Percentiles rank a stretch among this genome's conserved stretches.
phyloP scores from a whole-genome alignment of 2,888 invertebrate species.

The Dioctria rufipes region DNA sequence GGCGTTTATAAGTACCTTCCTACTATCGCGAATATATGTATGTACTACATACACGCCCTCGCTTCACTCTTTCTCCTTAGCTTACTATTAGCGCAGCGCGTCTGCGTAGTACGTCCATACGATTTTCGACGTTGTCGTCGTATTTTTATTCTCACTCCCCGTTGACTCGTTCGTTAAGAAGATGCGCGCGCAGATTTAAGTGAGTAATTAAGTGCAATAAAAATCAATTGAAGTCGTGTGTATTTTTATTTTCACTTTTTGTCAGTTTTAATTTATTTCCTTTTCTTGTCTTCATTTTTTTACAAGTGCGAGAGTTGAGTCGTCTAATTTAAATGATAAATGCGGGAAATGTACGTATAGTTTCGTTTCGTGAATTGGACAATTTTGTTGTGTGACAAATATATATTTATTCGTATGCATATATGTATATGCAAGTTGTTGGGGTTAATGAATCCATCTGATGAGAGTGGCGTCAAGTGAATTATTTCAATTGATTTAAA shows the following conservation, averaged over 20 bases:
- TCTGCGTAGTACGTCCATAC: too few relatives aligned
- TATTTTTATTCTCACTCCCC: background rate
- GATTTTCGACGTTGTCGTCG: background rate
- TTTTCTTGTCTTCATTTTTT: background rate
- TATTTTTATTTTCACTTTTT: conserved; percentile 32
- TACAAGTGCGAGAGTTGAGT: conserved; percentile 5
- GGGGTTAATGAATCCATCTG: conserved; percentile 39
- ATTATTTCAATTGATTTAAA: conserved; percentile 34
- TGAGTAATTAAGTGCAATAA: conserved; percentile 53
- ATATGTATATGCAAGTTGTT: background rate
- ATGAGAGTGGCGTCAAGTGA: conserved; percentile 40
- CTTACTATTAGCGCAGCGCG: background rate
- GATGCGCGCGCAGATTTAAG: conserved; percentile 51
- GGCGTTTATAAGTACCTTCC: conserved; percentile 4
- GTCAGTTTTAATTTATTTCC: background rate
- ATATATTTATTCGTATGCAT: too few relatives aligned
- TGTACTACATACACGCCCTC: conserved; percentile 1
- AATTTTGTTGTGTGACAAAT: conserved; percentile 34
- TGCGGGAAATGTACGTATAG: conserved; percentile 23
- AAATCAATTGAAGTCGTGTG: conserved; percentile 50
- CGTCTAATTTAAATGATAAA: conserved; percentile 43
- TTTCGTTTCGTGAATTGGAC: conserved; percentile 8
- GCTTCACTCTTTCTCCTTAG: background rate
- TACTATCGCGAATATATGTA: too few relatives aligned
- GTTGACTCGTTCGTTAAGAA: conserved; percentile 31